Evolutionary conservation across 2,888 invertebrate genomes (phyloP), one percentile per base, ranked within the genome.

Genomic region (Dugesia japonica): DNA sequence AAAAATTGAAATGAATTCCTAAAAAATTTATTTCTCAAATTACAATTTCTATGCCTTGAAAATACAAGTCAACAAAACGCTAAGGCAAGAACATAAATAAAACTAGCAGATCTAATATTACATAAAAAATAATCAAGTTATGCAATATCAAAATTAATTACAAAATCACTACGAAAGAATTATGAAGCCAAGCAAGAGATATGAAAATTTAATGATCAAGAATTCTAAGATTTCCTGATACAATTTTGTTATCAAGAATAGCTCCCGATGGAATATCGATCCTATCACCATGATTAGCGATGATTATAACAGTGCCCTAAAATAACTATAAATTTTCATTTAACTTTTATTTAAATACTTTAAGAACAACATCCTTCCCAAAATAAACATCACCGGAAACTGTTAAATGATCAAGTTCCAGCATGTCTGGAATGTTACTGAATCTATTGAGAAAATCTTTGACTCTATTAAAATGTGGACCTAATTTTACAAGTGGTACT

Each of bases 331-430:
- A 4, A n/a, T 1, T n/a, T 56, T 13, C n/a, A 20, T 13, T n/a
- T 7, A n/a, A 56, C n/a, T 9, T 20, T 1, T n/a, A 13, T 4
- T 13, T 4, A n/a, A 56, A 85, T 82, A 92, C 92, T 88, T 93
- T 93, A 78, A 98, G 87, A 1, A 91, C 89, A 0, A 98, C 97
- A 56, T 90, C 90, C 83, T 91, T 90, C 0, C 98, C 98, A 84
- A 99, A 98, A 0, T 95, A 97, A 9, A 99, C 98, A 86, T 98
- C 97, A 0, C 98, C 98, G 0, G 97, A 95, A 0, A 99, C 97
- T 0, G 98, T 99, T 82, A 99, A 87, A 85, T 98, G 98, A 84
- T 99, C 98, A 82, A 99, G 85, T 85, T 99, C 98, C 78, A 99
- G 88, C 80, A 98, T 87, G 84, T 98, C 97, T 0, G 98, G 98